Base-by-base conservation (phyloP, 2,113 vertebrate genomes). In the Eptatretus burgeri region DNA sequence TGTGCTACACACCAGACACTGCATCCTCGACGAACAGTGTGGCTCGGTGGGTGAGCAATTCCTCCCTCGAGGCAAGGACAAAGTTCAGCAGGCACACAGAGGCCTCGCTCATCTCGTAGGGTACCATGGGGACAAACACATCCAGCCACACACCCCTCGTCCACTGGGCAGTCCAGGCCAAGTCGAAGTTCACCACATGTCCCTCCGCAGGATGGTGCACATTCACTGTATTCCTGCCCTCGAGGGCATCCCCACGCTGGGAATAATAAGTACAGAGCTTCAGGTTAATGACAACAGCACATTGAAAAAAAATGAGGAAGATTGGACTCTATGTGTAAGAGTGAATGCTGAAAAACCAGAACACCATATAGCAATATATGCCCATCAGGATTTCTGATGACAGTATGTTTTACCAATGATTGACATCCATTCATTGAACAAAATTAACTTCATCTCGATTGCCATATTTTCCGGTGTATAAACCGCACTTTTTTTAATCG, bases 191-290 rank as follows among this genome's bases (percentile, higher is more conserved):
- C 78, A 0, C 75, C 68, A 2, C 84, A 93, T 20, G 74, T 80
- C 5, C 13, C 67, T 12, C 77, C 71, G 0, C 86, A 94, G 1
- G 70, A 67, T 1, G 52, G 70, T 5, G 77, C 74, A 1, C 84
- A 91, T 65, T 91, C 84, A 66, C 70, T 77, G 70, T 84, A 80
- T 66, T 77, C 75, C 71, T 85, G 83, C 1, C 85, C 84, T 2
- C 78, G 77, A 0, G 76, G 68, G 63, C 88, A 91, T 17, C 70
- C 71, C 50, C 74, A 65, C 1, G 76, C 84, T 89, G 72, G 1
- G 9, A 41, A 41, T 41, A 41, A 41, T 7, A 41, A 41, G 3
- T 41, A 41, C 27, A 41, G 27, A 41, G 27, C 27, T 41, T 41
- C 7, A 41, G 27, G 27, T 41, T 41, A 41, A 41, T 41, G 27